Base-by-base conservation (phyloP, 1,140 invertebrate species). In the Pantala flavescens region DNA sequence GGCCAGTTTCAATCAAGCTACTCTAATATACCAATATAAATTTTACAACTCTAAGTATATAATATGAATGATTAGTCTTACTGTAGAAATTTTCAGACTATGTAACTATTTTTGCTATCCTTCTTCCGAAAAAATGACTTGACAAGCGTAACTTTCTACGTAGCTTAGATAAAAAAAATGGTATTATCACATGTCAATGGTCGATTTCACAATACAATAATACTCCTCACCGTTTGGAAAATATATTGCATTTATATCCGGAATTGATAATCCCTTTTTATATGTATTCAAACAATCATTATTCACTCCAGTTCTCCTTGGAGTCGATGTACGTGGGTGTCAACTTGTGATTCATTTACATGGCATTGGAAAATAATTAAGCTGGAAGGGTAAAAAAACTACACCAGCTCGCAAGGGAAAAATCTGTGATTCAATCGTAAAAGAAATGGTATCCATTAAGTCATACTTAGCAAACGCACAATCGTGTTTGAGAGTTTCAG, bases 151-250 rank as follows among this genome's bases (percentile, higher is more conserved):
- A 7, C 49, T 63, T 63, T 63, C 49, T 63, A 63, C 49, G 12
- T 63, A 63, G 49, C 12, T 3, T 63, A 63, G 49, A 12, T 63
- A 63, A 63, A n/a, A n/a, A n/a, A n/a, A 63, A 63, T 63, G 28
- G 28, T 36, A 19, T 63, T 63, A 12, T 63, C 49, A 21, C 49
- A 12, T 63, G 12, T 63, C 49, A 16, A 16, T 63, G n/a, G 49
- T 63, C 49, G n/a, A 63, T 63, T 63, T 63, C 49, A 63, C 49
- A 63, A 63, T 36, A 21, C 49, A 63, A 21, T 63, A 63, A 63
- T 16, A 63, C 12, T 63, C 49, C 49, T 16, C n/a, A 63, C 49
- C n/a, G n/a, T 63, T 63, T 63, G 49, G 49, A 63, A 63, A 63
- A 14, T 63, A 19, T 14, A 63, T 63, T 63, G 49, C 49, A 63